Evolutionary conservation across 92 coral and sea anemone genomes (phyloP), one percentile per base, ranked within the genome.

Genomic region (Paragorgia papillata): DNA sequence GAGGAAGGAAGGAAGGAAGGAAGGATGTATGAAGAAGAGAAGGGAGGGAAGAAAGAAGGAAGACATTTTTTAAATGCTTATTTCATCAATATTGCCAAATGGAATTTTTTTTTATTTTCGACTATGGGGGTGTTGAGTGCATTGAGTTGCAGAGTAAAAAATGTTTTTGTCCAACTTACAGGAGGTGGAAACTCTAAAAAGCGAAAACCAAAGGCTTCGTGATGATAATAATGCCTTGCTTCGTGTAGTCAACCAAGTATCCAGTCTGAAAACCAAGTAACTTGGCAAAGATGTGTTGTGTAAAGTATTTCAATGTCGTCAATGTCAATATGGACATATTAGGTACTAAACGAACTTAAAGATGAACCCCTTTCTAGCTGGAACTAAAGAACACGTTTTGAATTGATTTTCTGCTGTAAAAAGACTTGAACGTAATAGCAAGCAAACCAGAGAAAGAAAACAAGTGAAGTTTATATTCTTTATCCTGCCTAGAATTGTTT

Each of bases 211-310:
- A 62, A 83, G 87, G 49, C 89, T 92, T 85, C 90, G 88, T 80
- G 92, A 87, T 57, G 97, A 92, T 30, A 92, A 92, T 87, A 87
- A 90, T 53, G 90, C 97, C 41, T 86, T 95, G 82, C 84, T 91
- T 77, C 99, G 99, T 8, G 90, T 95, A 59, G 96, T 94, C 69
- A 86, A 89, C 79, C 94, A 92, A 69, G 58, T 68, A 0, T 46
- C 58, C 1, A 68, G 75, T 48, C 26, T 68, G 54, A 46, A 68
- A 41, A 68, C 54, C 12, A 68, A 68, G 24, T 67, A 70, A 46
- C 53, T 46, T 46, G 53, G 53, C 14, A 12, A 15, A 15, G 53
- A 7, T 15, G 53, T 7, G 67, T 1, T 27, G 19, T 71, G 78
- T 71, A 71, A 71, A 71, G 78, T 55, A 69, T 71, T 68, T 28